Base-by-base conservation (phyloP, 2,888 invertebrate species). In the Drosophila paranaensis region DNA sequence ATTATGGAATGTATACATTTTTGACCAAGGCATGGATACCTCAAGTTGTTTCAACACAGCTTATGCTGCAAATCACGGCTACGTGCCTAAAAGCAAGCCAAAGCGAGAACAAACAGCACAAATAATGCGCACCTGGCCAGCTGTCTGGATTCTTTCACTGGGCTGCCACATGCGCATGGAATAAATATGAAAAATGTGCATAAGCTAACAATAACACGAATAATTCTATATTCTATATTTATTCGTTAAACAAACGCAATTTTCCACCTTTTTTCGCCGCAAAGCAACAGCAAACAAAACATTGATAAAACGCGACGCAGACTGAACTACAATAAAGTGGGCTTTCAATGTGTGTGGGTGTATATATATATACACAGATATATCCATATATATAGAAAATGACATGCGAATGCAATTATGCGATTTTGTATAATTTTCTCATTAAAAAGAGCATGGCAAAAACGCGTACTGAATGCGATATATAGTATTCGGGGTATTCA, bases 201-300 rank as follows among this genome's bases (percentile, higher is more conserved):
- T 72, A 64, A 68, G 54, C 71, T 43, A 79, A 79, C 68, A 84
- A 82, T 79, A 82, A 77, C 56, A 82, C 30, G 51, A 54, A 74
- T 71, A 63, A 71, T 71, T 72, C 60, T 71, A 69, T 66, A 71
- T n/a, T n/a, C n/a, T n/a, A n/a, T 66, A 79, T 82, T 75, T 73
- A 58, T 72, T 16, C n/a, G 63, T 79, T 79, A 68, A 81, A 74
- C 72, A 82, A 82, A 75, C 6, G 33, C 20, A 63, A 46, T 48
- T 48, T 48, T 33, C n/a, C 30, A 30, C 2, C 6, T 45, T 25
- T 45, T 25, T 61, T 63, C 62, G 27, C 42, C 33, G 4, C 43
- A 39, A 13, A 25, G 2, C 30, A 2, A 68, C 30, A 39, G 16
- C 27, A 62, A 54, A 35, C 0, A 16, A 57, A 61, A 61, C 9